Evolutionary conservation across 1,140 invertebrate species (phyloP).

Genomic region (Heliconius melpomene): DNA sequence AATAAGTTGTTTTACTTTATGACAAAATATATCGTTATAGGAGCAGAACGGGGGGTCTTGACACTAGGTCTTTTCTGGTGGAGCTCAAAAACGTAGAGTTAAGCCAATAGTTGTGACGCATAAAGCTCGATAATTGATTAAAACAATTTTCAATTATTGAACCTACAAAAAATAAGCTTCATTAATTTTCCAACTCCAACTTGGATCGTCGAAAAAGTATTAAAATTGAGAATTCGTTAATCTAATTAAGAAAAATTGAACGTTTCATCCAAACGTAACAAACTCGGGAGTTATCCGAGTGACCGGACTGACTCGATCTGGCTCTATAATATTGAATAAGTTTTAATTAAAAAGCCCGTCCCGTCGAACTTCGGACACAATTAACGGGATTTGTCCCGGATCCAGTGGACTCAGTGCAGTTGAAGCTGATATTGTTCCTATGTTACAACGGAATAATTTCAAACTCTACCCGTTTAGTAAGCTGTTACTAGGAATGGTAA

Average conservation of each 20-base stretch:
- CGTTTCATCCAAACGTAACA: conserved; percentile 41
- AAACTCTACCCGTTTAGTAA: neutral
- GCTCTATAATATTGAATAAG: conserved; percentile 76
- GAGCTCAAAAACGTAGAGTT: too few relatives aligned
- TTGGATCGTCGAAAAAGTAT: conserved; percentile 29
- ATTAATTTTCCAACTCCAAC: conserved; percentile 16
- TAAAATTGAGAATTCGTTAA: conserved; percentile 45
- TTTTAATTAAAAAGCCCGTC: conserved; percentile 77
- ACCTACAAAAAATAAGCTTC: conserved; percentile 5
- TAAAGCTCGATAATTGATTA: too few relatives aligned
- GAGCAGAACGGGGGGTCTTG: too few relatives aligned
- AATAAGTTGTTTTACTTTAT: too few relatives aligned
- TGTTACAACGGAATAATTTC: conserved; percentile 9
- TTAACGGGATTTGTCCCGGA: conserved; percentile 61
- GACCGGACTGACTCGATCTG: conserved; percentile 55
- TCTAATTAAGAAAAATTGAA: conserved; percentile 54
- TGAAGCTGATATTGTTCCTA: conserved; percentile 27
- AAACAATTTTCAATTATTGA: too few relatives aligned
- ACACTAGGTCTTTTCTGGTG: too few relatives aligned
- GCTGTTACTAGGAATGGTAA: neutral
- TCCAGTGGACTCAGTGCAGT: conserved; percentile 35
- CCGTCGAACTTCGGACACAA: conserved; percentile 61
- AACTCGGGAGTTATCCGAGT: conserved; percentile 50
- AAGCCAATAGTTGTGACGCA: too few relatives aligned
- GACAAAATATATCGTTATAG: too few relatives aligned